A percentile compares a stretch with the other conserved stretches of the same genome.
Conservation (phyloP, 2,888 invertebrate genomes). For the Augochlorella aurata region DNA sequence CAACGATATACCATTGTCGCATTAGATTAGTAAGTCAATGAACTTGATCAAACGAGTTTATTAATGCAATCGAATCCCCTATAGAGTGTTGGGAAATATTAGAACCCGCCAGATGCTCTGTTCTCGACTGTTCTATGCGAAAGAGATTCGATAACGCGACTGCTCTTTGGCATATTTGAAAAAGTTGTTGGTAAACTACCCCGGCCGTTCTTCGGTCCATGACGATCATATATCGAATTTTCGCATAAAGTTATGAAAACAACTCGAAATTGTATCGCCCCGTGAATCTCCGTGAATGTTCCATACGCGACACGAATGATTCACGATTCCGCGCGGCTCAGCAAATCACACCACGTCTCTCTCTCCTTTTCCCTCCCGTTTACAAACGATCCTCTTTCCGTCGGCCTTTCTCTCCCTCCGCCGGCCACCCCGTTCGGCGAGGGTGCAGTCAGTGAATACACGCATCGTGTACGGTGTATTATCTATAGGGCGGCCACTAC, state of each 20-base stretch:
- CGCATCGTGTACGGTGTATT: conserved; percentile 67
- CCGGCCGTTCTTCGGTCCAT: not conserved
- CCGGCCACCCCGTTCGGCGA: conserved; percentile 33
- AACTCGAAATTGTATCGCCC: conserved; percentile 48
- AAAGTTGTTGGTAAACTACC: not conserved
- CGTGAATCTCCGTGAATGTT: conserved; percentile 62
- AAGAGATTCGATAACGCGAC: not conserved
- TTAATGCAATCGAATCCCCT: not conserved
- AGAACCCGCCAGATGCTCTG: not conserved
- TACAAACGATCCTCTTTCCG: conserved; percentile 38
- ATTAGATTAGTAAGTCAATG: not conserved
- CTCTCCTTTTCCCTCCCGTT: conserved; percentile 15
- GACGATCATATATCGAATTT: not conserved
- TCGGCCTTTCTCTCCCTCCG: not conserved
- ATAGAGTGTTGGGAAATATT: not conserved
- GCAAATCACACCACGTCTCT: conserved; percentile 56
- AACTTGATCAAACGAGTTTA: not conserved
- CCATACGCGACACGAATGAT: conserved; percentile 58
- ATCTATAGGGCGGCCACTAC: conserved; percentile 77
- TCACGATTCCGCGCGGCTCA: conserved; percentile 58
- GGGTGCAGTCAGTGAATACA: conserved; percentile 73
- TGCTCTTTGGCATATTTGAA: not conserved
- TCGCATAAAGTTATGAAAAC: conserved; percentile 21
- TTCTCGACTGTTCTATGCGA: not conserved
- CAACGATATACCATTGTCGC: too few species aligned